Conservation (phyloP, 1,140 invertebrate genomes). For the Eupristina koningsbergeri region DNA sequence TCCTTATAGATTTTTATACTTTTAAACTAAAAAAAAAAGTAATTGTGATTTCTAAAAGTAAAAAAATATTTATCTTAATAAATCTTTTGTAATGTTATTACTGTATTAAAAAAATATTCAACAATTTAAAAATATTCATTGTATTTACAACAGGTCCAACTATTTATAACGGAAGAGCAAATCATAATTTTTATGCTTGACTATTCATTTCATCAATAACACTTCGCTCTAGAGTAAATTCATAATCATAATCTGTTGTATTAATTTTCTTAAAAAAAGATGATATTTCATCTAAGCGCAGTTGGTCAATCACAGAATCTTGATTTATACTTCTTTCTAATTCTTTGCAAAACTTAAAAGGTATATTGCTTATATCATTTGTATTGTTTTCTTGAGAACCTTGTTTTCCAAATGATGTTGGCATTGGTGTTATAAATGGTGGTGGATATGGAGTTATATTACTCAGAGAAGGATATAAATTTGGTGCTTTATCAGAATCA, state of each 20-base stretch:
- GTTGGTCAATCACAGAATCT: conserved; percentile 63
- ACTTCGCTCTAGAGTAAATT: conserved; percentile 66
- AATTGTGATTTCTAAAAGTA: not conserved
- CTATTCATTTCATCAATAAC: conserved; percentile 69
- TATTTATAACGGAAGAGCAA: not conserved
- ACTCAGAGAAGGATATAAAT: conserved; percentile 62
- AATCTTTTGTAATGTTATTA: conserved; percentile 7
- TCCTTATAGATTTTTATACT: not conserved
- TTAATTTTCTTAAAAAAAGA: conserved; percentile 64
- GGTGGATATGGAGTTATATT: conserved; percentile 41
- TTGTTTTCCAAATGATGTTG: conserved; percentile 52
- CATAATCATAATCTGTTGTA: conserved; percentile 60
- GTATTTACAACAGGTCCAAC: conserved; percentile 7
- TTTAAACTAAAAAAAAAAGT: not conserved
- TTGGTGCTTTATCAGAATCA: conserved; percentile 25
- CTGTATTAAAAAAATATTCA: conserved; percentile 22
- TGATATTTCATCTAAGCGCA: conserved; percentile 66
- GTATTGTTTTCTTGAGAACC: conserved; percentile 56
- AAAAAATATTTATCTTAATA: conserved; percentile 31
- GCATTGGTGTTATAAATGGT: too few relatives aligned
- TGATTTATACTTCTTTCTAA: conserved; percentile 60
- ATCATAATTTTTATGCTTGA: conserved; percentile 43
- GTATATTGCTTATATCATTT: conserved; percentile 64
- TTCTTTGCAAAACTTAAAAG: conserved; percentile 65
- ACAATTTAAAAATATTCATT: conserved; percentile 23